phyloP scores from a whole-genome alignment of 2,888 invertebrate species.

The Hyposoter dolosus region DNA sequence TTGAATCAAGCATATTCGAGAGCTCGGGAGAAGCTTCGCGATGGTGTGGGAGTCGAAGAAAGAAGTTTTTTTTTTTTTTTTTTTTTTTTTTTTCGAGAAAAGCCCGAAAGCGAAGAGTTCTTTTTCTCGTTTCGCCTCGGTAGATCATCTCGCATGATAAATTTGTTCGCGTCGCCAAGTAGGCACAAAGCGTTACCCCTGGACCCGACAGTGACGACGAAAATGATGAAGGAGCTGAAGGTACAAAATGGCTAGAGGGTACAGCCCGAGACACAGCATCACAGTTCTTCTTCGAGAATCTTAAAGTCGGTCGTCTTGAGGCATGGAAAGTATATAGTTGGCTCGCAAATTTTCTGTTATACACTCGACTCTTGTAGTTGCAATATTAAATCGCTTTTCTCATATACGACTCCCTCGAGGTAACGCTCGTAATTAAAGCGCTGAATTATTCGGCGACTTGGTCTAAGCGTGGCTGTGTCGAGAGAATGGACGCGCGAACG shows the following conservation, averaged over 20 bases:
- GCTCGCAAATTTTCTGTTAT: slow-evolving; percentile 54
- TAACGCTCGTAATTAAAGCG: slow-evolving; percentile 80
- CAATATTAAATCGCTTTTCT: slow-evolving; percentile 64
- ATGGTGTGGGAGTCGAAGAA: background rate
- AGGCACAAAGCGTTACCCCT: slow-evolving; percentile 23
- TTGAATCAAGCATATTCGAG: slow-evolving; percentile 1
- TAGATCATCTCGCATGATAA: slow-evolving; percentile 44
- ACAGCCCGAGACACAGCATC: slow-evolving; percentile 25
- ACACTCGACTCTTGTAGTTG: slow-evolving; percentile 44
- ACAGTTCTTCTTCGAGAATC: slow-evolving; percentile 3
- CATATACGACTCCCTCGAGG: slow-evolving; percentile 68
- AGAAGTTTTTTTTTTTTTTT: slow-evolving; percentile 30
- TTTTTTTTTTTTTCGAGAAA: slow-evolving; percentile 13
- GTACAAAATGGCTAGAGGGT: slow-evolving; percentile 23
- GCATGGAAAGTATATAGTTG: slow-evolving; percentile 19
- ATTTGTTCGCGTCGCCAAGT: slow-evolving; percentile 43
- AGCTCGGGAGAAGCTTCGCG: background rate
- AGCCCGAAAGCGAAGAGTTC: slow-evolving; percentile 11
- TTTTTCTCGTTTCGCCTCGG: slow-evolving; percentile 9
- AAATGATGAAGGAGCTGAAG: slow-evolving; percentile 46
- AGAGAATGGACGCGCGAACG: slow-evolving; percentile 72
- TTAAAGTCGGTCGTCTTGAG: slow-evolving; percentile 4
- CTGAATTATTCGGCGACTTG: slow-evolving; percentile 81
- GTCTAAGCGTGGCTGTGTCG: slow-evolving; percentile 69
- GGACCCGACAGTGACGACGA: slow-evolving; percentile 43